phyloP scores from a whole-genome alignment of 2,888 invertebrate species.

The Bhutanitis thaidina region DNA sequence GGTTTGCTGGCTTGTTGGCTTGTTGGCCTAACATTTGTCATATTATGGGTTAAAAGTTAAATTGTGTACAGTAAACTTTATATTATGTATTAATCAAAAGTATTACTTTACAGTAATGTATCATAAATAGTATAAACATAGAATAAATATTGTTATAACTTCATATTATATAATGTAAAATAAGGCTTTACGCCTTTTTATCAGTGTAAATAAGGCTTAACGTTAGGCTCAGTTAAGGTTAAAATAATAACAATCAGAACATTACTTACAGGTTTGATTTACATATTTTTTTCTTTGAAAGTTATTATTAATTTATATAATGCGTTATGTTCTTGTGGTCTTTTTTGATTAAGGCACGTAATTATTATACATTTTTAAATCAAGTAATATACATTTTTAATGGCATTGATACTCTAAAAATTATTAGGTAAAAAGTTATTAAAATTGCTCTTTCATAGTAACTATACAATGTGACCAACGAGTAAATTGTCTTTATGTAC shows the following conservation, averaged over 20 bases:
- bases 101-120: constrained; percentile 55
- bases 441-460: too few relatives aligned
- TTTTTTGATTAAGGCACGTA: too few relatives aligned
- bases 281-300: too few relatives aligned
- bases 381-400: too few relatives aligned
- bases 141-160: constrained; percentile 16
- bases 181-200: constrained; percentile 8
- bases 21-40: constrained; percentile 22
- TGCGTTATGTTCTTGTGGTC: too few relatives aligned
- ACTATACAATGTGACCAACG: constrained; percentile 1
- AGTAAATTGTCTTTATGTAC: neutral
- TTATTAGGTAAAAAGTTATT: too few relatives aligned
- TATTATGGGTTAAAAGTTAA: constrained; percentile 8
- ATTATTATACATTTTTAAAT: too few relatives aligned
- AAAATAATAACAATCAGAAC: neutral
- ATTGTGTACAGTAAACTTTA: constrained; percentile 22
- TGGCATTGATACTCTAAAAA: too few relatives aligned
- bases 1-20: constrained; percentile 27
- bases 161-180: constrained; percentile 2
- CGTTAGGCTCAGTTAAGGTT: neutral
- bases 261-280: too few relatives aligned
- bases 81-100: constrained; percentile 64
- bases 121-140: constrained; percentile 23
- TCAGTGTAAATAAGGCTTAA: constrained; percentile 17
- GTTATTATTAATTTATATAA: too few relatives aligned